Percentiles rank a stretch among this genome's conserved stretches.
Evolutionary conservation across 2,113 vertebrate genomes (phyloP).

Genomic region (Strix aluco): DNA sequence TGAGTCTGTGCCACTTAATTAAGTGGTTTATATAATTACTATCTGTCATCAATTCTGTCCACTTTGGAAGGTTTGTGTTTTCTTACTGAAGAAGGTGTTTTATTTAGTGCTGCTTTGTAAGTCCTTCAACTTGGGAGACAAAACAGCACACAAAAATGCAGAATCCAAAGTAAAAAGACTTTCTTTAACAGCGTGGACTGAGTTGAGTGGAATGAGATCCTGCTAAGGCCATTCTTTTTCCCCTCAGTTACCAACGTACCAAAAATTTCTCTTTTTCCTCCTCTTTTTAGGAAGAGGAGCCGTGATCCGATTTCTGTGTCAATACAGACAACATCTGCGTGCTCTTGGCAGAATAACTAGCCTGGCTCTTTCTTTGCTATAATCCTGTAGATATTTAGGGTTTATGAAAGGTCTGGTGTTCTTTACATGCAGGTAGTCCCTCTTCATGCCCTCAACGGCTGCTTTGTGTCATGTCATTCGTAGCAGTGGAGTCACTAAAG

Average conservation of each 20-base stretch:
- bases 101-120: neutral
- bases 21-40: conserved; percentile 52
- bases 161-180: neutral
- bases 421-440: no score
- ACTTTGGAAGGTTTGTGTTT: neutral
- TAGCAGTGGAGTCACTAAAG: neutral
- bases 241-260: neutral
- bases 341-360: neutral
- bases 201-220: neutral
- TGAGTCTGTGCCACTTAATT: conserved; percentile 56
- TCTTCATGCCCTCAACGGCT: neutral
- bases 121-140: neutral
- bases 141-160: neutral
- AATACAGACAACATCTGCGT: neutral
- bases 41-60: conserved; percentile 42
- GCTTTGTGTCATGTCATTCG: rapidly evolving
- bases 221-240: neutral
- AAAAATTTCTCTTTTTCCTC: neutral
- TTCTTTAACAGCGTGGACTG: neutral
- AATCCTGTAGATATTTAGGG: neutral
- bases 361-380: neutral
- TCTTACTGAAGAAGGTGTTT: neutral
- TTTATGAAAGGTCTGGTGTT: neutral
- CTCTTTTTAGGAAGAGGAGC: neutral
- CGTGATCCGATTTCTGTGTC: neutral